Evolutionary conservation across 2,797 vertebrate genomes (phyloP), one percentile per base, ranked within the genome.

Genomic region (Austrolebias charrua): DNA sequence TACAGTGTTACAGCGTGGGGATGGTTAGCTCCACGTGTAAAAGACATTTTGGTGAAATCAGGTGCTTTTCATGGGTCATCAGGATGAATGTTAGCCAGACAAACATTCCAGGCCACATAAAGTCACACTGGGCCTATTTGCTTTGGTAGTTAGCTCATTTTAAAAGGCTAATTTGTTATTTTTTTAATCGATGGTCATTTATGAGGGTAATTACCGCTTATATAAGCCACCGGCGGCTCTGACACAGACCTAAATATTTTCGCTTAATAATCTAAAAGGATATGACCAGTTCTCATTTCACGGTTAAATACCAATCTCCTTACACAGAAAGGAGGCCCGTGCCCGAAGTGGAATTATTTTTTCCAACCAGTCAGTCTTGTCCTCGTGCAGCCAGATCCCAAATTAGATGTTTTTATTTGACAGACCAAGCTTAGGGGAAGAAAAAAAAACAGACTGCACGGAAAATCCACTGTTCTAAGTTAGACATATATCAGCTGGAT

Each of bases 361-460:
- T 91, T 90, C 87, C 86, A 90, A 82, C 84, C 82, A 88, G 88
- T 87, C 88, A 87, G 86, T 89, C 82, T 79, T 88, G 73, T 86
- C 70, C 48, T 57, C 20, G 14, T 29, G 81, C 80, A 78, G 88
- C 89, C 88, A 86, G 79, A 70, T 71, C 76, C 79, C 80, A 90
- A 91, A 89, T 90, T 88, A 90, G 88, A 91, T 90, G 88, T 89
- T 89, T 90, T 85, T 85, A 80, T 88, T 90, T 89, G 83, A 89
- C 81, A 86, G 87, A 83, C 69, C 5, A 5, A 66, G 79, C 74
- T 89, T 90, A 84, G 76, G 61, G 63, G 12, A 76, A 18, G 71
- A 48, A 53, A 42, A 18, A 73, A 48, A 53, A 42, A 60, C 55
- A 60, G 55, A 72, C 60, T 29, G 71, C 52, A 79, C 76, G 87